phyloP scores from a whole-genome alignment of 2,797 vertebrate genomes.

The Sebastes melanostomus region DNA sequence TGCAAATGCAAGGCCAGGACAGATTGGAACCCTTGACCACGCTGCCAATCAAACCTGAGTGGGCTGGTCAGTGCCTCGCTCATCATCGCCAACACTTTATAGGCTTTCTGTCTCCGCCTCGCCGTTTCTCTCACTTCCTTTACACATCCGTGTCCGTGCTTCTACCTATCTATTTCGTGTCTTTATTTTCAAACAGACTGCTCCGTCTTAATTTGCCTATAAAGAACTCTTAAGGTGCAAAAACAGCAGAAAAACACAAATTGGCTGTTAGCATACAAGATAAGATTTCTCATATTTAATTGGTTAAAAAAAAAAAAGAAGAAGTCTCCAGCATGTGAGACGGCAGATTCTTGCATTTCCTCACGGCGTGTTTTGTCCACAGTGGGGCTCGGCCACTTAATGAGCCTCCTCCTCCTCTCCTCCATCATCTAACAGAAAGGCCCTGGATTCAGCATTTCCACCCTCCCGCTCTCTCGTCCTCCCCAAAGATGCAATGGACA shows the following conservation, averaged over 20 bases:
- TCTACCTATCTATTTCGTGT: conserved; percentile 28
- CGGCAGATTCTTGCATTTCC: conserved; percentile 66
- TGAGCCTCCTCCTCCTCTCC: conserved; percentile 77
- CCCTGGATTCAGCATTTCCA: conserved; percentile 80
- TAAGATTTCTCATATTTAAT: conserved; percentile 84
- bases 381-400: conserved; percentile 79
- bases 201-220: conserved; percentile 69
- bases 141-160: conserved; percentile 11
- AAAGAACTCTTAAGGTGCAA: conserved; percentile 71
- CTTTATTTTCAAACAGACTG: conserved; percentile 39
- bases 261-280: conserved; percentile 71
- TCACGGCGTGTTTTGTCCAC: conserved; percentile 73
- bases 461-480: conserved; percentile 67
- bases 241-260: conserved; percentile 77
- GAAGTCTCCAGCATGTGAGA: conserved; percentile 54
- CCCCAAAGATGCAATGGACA: conserved; percentile 78
- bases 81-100: conserved; percentile 44
- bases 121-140: conserved; percentile 6
- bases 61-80: conserved; percentile 50
- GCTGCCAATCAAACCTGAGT: conserved; percentile 73
- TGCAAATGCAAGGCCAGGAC: conserved; percentile 80
- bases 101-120: conserved; percentile 46
- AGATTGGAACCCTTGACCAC: conserved; percentile 76
- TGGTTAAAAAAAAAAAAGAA: conserved; percentile 67
- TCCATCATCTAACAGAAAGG: conserved; percentile 79